Evolutionary conservation across 2,888 invertebrate genomes (phyloP).

Genomic region (Rhagophthalmus giganteus): DNA sequence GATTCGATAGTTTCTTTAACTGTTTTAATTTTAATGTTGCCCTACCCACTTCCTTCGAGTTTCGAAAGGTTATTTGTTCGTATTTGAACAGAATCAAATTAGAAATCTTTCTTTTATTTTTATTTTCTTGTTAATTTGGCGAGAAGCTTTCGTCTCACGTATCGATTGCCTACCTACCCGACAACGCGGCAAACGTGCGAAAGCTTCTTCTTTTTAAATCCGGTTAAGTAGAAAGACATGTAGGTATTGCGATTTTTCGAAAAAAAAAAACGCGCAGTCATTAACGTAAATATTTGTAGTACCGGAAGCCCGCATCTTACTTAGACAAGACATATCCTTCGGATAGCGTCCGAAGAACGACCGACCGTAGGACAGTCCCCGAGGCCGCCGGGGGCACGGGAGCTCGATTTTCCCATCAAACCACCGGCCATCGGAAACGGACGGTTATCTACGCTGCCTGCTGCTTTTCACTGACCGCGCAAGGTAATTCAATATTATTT

Average conservation of each 20-base stretch:
- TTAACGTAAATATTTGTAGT: slow-evolving; percentile 4
- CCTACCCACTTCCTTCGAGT: slow-evolving; percentile 2
- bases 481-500: slow-evolving; percentile 27
- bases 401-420: slow-evolving; percentile 21
- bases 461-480: slow-evolving; percentile 20
- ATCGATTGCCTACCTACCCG: too few species aligned
- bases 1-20: neutral
- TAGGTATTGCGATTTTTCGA: neutral
- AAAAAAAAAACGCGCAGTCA: neutral
- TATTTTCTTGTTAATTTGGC: too few species aligned
- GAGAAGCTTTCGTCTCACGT: too few species aligned
- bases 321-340: slow-evolving; percentile 15
- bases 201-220: too few species aligned
- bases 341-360: neutral
- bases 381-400: slow-evolving; percentile 8
- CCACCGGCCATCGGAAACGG: slow-evolving; percentile 21
- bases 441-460: slow-evolving; percentile 20
- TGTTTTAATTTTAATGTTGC: neutral
- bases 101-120: too few species aligned
- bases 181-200: too few species aligned
- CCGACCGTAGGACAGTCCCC: neutral
- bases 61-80: neutral
- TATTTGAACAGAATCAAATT: too few species aligned
- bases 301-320: slow-evolving; percentile 26
- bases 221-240: neutral